Evolutionary conservation across 1,140 invertebrate genomes (phyloP).

Genomic region (Littorina saxatilis): DNA sequence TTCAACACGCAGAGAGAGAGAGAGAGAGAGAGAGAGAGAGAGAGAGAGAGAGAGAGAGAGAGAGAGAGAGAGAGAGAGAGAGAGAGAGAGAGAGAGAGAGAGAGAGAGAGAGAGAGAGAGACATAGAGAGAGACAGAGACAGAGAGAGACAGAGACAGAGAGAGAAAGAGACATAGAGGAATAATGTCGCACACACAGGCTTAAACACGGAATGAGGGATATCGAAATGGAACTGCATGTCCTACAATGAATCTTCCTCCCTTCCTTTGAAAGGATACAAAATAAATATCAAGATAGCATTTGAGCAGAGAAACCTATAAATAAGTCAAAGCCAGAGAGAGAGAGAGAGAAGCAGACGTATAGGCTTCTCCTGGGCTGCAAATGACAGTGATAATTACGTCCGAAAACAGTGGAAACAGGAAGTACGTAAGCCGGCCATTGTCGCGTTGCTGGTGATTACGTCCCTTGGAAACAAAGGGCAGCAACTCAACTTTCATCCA

Average conservation of each 20-base stretch:
- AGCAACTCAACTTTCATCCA: background rate
- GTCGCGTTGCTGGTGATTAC: background rate
- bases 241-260: too few species aligned
- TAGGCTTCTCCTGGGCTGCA: background rate
- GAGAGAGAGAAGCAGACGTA: background rate
- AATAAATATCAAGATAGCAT: too few species aligned
- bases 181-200: background rate
- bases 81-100: constrained; percentile 12
- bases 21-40: constrained; percentile 13
- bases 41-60: background rate
- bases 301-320: too few species aligned
- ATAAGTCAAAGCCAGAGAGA: background rate
- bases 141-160: background rate
- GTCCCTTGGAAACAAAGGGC: constrained; percentile 6
- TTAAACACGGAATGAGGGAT: background rate
- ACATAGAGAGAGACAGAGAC: background rate
- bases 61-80: constrained; percentile 6
- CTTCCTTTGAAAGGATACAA: too few species aligned
- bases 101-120: constrained; percentile 13
- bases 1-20: background rate
- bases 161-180: background rate
- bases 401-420: background rate
- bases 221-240: too few species aligned
- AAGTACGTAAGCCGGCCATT: background rate
- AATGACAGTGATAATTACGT: background rate